These are phyloP conservation scores for Dicranocentrus wangi DNA, from an alignment of 2,888 invertebrate species.

Conservation along the genomic window DNA sequence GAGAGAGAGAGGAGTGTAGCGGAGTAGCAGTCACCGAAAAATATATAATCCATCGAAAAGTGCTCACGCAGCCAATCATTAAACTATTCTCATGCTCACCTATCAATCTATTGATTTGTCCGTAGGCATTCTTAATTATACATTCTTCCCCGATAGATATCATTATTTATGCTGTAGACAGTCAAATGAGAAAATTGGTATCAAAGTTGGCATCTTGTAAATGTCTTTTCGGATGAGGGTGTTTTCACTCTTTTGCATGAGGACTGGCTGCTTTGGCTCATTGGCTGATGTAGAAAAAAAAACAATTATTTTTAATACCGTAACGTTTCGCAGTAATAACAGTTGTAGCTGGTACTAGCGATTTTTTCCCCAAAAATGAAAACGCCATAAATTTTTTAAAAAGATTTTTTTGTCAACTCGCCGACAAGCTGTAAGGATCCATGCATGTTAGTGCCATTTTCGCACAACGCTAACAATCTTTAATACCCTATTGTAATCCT, in stretches of 20 bases:
- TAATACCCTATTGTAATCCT: no score
- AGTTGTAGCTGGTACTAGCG: no score
- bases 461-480: no score
- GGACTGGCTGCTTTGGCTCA: no score
- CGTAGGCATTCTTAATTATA: constrained; percentile 61
- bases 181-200: constrained; percentile 56
- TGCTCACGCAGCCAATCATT: constrained; percentile 57
- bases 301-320: no score
- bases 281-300: no score
- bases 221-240: constrained; percentile 16
- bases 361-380: no score
- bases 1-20: constrained; percentile 15
- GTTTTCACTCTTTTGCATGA: constrained; percentile 6
- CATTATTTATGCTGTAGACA: constrained; percentile 58
- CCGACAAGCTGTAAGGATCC: no score
- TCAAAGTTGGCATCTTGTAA: constrained; percentile 19
- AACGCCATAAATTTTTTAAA: no score
- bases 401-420: no score
- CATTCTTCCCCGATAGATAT: constrained; percentile 54
- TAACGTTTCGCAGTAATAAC: no score
- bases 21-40: constrained; percentile 16
- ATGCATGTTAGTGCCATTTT: no score
- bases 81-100: constrained; percentile 56
- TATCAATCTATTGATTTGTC: constrained; percentile 63
- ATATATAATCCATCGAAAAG: constrained; percentile 29